Percentiles rank a stretch among this genome's conserved stretches.
phyloP scores from a whole-genome alignment of 2,113 vertebrate genomes.

The Phyllopteryx taeniolatus region DNA sequence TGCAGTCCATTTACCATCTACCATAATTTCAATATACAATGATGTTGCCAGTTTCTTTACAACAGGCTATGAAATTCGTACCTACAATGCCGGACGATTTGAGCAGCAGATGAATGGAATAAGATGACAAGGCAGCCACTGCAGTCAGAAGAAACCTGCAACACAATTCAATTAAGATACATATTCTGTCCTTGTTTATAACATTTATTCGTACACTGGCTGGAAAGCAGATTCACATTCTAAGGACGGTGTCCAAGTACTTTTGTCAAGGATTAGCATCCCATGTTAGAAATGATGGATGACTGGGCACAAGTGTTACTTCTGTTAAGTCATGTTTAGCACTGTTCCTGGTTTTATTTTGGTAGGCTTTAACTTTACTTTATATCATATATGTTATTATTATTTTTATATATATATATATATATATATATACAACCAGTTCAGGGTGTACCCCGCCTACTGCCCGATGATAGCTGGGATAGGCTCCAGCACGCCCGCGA shows the following conservation, averaged over 20 bases:
- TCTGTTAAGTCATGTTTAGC: too few species aligned
- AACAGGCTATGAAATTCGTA: conserved; percentile 63
- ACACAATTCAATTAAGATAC: neutral
- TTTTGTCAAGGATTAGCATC: too few species aligned
- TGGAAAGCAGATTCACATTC: neutral
- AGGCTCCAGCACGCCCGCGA: too few species aligned
- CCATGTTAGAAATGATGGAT: neutral
- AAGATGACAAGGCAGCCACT: conserved; percentile 85
- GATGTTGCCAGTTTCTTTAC: neutral
- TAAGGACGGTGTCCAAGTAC: neutral
- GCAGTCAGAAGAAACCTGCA: conserved; percentile 87
- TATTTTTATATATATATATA: too few species aligned
- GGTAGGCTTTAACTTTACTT: too few species aligned
- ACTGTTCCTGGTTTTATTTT: too few species aligned
- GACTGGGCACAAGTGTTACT: neutral
- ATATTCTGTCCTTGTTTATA: neutral
- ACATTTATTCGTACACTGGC: neutral
- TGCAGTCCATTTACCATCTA: too few species aligned
- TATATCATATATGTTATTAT: too few species aligned
- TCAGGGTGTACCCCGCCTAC: too few species aligned
- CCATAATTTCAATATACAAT: neutral
- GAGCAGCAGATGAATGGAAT: conserved; percentile 93
- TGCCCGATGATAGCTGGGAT: too few species aligned
- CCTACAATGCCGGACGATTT: conserved; percentile 94
- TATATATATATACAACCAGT: too few species aligned